Conservation (phyloP, 64 coral and sea anemone species). For the Montipora sp. region DNA sequence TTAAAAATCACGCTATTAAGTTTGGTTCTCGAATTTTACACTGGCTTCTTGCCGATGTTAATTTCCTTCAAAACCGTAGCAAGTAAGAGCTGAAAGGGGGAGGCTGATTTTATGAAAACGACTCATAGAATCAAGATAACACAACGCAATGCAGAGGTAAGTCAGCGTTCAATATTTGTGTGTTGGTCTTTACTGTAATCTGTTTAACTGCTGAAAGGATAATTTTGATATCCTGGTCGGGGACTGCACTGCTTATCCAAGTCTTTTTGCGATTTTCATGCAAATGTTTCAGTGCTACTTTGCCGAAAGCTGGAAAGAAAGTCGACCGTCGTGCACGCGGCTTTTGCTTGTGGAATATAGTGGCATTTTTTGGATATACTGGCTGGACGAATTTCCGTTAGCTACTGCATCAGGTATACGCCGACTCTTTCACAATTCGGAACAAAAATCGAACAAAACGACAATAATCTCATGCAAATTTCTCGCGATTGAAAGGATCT, state of each 20-base stretch:
- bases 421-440: neutral
- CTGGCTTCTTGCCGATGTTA: neutral
- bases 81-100: neutral
- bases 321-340: neutral
- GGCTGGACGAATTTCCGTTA: neutral
- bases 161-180: neutral
- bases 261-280: neutral
- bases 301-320: neutral
- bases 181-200: neutral
- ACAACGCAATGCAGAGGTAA: slow-evolving; percentile 29
- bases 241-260: neutral
- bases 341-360: neutral
- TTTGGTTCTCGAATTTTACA: neutral
- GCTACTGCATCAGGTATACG: neutral
- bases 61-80: neutral
- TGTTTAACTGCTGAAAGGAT: slow-evolving; percentile 8
- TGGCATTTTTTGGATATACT: neutral
- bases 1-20: slow-evolving; percentile 42
- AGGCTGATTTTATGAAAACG: neutral
- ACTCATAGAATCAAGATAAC: neutral
- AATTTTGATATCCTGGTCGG: neutral
- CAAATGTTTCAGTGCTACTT: neutral
- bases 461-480: neutral
- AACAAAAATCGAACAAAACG: neutral
- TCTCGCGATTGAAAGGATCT: neutral